Base-by-base conservation (phyloP, 2,113 vertebrate species). In the Columba livia region DNA sequence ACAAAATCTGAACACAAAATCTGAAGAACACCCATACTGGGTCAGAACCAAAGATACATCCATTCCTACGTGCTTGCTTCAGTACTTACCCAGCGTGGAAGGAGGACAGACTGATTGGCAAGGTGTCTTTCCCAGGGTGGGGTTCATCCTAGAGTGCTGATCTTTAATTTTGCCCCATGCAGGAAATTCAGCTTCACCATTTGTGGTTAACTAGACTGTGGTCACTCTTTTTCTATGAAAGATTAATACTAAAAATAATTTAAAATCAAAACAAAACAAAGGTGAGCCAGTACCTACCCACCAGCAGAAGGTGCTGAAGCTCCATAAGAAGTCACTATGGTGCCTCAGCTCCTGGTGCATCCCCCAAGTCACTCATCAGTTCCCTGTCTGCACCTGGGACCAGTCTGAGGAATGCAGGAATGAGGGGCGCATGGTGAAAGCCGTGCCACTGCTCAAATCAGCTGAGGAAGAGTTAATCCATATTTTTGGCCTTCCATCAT, bases 341-440 rank as follows among this genome's bases (percentile, higher is more conserved):
- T 34, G 62, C 28, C 25, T 72, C 69, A 85, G 23, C 7, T 69
- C n/a, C 25, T 75, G n/a, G 3, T n/a, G 31, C 2, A 1, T 53
- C 42, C 65, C 71, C 12, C 20, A 66, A 51, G 7, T 32, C 34
- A 47, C 0, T 0, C 18, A 48, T 48, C 13, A 26, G 2, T 73
- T 62, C 40, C 8, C 61, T 65, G 10, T 12, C 57, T 57, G 28
- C 25, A 12, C 51, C 47, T 31, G 29, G 12, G 19, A 56, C 34
- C 57, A 66, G 10, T 34, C 40, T 51, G 51, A 88, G 40, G 61
- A 71, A 75, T 25, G 40, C 2, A 3, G 32, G 15, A 83, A 61
- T 10, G 10, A 77, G 62, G 21, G 75, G 29, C 0, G 3, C 10
- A 10, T 8, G 32, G 11, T 66, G 11, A 42, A 72, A 77, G 56